Conservation (phyloP, 2,888 invertebrate genomes). For the Pterobdella sp. region DNA sequence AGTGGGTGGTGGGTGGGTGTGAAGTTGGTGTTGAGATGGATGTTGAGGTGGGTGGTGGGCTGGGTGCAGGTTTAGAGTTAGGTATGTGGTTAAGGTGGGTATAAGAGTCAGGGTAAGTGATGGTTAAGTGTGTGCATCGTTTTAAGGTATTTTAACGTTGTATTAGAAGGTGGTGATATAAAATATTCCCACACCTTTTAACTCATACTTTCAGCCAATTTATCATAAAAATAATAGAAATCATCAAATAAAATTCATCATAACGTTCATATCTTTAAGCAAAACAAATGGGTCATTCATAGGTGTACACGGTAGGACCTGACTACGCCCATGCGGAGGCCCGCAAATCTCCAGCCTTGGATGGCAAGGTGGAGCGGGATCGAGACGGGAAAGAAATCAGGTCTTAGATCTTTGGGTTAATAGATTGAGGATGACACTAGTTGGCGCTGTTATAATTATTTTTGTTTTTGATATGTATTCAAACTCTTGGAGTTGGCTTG, state of each 20-base stretch:
- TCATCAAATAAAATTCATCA: background rate
- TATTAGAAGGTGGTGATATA: no score
- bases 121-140: no score
- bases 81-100: background rate
- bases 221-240: background rate
- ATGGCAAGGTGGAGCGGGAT: constrained; percentile 96
- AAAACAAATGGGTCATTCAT: constrained; percentile 35
- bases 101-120: no score
- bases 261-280: background rate
- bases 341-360: constrained; percentile 91
- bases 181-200: no score
- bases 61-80: background rate
- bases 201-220: no score
- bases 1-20: constrained; percentile 46
- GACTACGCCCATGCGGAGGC: constrained; percentile 99
- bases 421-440: background rate
- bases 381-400: constrained; percentile 91
- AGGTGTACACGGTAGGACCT: constrained; percentile 97
- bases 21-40: background rate
- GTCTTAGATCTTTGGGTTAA: constrained; percentile 51
- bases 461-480: no score
- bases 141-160: no score
- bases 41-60: background rate
- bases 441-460: no score
- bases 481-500: no score